Conservation (phyloP, 1,140 invertebrate genomes). For the Centruroides sculpturatus region DNA sequence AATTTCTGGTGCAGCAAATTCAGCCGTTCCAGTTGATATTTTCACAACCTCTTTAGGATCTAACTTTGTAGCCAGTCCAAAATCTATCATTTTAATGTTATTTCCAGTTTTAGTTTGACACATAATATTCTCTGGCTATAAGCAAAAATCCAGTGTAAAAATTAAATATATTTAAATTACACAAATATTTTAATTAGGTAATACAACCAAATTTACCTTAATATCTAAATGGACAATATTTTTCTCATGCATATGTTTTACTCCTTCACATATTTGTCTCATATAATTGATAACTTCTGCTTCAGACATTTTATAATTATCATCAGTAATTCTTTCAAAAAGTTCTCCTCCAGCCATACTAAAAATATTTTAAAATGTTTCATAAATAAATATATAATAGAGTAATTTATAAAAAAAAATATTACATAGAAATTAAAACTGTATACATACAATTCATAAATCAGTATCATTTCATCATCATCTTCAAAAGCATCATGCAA, state of each 20-base stretch:
- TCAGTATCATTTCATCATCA: constrained; percentile 97
- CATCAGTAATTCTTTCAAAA: constrained; percentile 95
- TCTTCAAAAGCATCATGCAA: constrained; percentile 98
- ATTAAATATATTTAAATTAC: neutral
- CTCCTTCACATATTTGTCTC: constrained; percentile 92
- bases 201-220: constrained; percentile 18
- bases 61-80: constrained; percentile 91
- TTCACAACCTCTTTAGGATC: constrained; percentile 98
- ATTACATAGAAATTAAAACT: neutral
- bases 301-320: constrained; percentile 96
- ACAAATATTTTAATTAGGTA: neutral
- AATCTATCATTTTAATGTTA: constrained; percentile 94
- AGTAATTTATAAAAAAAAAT: too few species aligned
- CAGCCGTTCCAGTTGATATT: constrained; percentile 95
- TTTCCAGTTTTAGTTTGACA: constrained; percentile 89
- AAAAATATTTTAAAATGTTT: neutral
- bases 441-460: constrained; percentile 71
- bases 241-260: constrained; percentile 98
- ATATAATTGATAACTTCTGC: constrained; percentile 99
- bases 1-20: constrained; percentile 98
- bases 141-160: neutral
- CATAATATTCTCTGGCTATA: constrained; percentile 93
- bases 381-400: neutral
- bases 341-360: constrained; percentile 88
- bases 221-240: constrained; percentile 92